Evolutionary conservation across 2,797 vertebrate genomes (phyloP), one percentile per base, ranked within the genome.

Genomic region (Synaphobranchus kaupii): DNA sequence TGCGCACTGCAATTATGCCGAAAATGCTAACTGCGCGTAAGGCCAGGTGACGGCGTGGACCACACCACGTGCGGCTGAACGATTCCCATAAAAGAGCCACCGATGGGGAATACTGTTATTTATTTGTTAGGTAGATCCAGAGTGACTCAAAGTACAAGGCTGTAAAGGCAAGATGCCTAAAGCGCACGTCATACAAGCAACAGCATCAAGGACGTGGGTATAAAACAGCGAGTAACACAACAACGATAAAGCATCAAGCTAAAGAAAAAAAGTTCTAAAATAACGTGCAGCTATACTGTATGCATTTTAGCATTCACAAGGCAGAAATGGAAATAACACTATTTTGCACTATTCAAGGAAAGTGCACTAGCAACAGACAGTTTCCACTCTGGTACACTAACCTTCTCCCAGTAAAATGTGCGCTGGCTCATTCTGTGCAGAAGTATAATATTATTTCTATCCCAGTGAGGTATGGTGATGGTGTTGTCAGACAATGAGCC

Each of bases 1-100:
- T 87, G 73, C 83, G 84, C 90, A 82, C 48, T 87, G 81, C 89
- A 92, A 94, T 93, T 93, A 94, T 92, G 88, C 90, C 88, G 89
- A 89, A 89, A 91, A 90, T 89, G 87, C 88, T 91, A 90, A 90
- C 87, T 89, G 86, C 90, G 84, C 25, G 84, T 84, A 85, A 87
- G 89, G 73, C 88, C 15, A 81, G 84, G 88, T 90, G 89, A 91
- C 88, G 28, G 22, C 10, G 31, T 0, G 44, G 47, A 0, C 73
- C 0, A 1, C 54, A 91, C 15, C 25, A 9, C 83, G 81, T 88
- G 86, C 82, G 85, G 73, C 68, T 13, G 10, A 71, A 85, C 85
- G 68, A 88, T 54, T 83, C 88, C 63, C 25, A 68, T 28, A 68
- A 68, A 28, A 71, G 28, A 13, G 12, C 56, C 56, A 4, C 9